Conservation (phyloP, 2,888 invertebrate genomes). For the Latrodectus hesperus region DNA sequence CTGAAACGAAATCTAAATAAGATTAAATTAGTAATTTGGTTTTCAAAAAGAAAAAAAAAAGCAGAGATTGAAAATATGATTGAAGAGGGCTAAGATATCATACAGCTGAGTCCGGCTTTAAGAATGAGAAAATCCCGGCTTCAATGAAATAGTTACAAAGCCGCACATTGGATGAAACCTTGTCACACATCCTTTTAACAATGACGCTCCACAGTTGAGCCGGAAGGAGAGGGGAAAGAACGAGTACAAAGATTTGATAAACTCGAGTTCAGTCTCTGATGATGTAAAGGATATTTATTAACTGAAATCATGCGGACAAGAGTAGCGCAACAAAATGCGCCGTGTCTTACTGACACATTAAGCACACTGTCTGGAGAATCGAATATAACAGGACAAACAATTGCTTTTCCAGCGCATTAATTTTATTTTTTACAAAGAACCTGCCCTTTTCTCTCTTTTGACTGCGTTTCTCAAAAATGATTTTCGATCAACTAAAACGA, state of each 20-base stretch:
- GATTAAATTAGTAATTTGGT: too few species aligned
- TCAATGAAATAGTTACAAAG: background rate
- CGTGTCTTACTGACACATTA: background rate
- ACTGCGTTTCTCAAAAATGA: too few species aligned
- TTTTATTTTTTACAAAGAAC: too few species aligned
- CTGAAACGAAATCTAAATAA: too few species aligned
- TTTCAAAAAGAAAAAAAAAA: too few species aligned
- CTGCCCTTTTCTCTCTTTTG: too few species aligned
- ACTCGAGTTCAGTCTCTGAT: background rate
- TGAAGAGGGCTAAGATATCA: too few species aligned
- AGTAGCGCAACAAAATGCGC: background rate
- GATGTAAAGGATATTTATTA: background rate
- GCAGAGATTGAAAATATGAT: too few species aligned
- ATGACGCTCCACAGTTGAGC: background rate
- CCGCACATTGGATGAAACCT: background rate
- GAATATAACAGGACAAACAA: background rate
- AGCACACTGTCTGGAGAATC: background rate
- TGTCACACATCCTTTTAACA: conserved; percentile 5
- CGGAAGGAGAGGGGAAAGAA: conserved; percentile 2
- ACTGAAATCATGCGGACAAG: background rate
- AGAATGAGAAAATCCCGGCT: background rate
- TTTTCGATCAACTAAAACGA: too few species aligned
- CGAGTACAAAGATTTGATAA: background rate
- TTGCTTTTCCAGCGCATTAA: background rate
- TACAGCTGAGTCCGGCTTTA: background rate